phyloP scores from a whole-genome alignment of 2,113 vertebrate species.

The Bostrychus sinensis region DNA sequence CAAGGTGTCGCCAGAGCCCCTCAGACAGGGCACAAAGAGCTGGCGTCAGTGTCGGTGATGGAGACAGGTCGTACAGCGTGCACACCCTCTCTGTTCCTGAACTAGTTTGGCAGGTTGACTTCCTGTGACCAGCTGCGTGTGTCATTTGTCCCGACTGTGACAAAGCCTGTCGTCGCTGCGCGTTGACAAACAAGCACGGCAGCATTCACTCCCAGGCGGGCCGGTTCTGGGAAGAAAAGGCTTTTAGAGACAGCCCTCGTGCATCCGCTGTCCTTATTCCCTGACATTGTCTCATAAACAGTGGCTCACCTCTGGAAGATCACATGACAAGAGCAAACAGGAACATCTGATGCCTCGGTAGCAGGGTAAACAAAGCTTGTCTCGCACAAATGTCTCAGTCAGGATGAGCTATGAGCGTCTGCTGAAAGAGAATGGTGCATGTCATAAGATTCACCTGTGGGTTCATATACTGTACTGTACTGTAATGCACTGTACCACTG shows the following conservation, averaged over 20 bases:
- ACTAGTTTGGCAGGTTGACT: constrained; percentile 55
- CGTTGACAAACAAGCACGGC: constrained; percentile 53
- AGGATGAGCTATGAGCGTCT: background rate
- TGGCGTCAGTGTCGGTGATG: background rate
- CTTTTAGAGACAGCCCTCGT: background rate
- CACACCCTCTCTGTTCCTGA: constrained; percentile 4
- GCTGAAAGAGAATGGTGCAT: background rate
- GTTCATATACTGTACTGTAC: too few species aligned
- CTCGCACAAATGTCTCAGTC: constrained; percentile 12
- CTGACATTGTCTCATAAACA: constrained; percentile 18
- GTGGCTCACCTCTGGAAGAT: constrained; percentile 20
- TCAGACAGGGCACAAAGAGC: background rate
- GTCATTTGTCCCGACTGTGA: constrained; percentile 11
- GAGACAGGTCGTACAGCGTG: constrained; percentile 20
- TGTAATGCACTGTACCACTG: too few species aligned
- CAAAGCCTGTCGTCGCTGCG: constrained; percentile 24
- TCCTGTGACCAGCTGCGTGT: constrained; percentile 22
- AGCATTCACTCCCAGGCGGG: background rate
- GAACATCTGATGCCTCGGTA: constrained; percentile 32
- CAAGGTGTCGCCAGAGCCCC: constrained; percentile 56
- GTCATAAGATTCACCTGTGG: background rate
- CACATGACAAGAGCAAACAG: constrained; percentile 53
- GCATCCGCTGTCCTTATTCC: background rate
- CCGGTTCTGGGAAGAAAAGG: background rate
- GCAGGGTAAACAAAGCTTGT: constrained; percentile 42